These are phyloP conservation scores for Pantala flavescens DNA, from an alignment of 1,140 invertebrate species.

Conservation along the genomic window DNA sequence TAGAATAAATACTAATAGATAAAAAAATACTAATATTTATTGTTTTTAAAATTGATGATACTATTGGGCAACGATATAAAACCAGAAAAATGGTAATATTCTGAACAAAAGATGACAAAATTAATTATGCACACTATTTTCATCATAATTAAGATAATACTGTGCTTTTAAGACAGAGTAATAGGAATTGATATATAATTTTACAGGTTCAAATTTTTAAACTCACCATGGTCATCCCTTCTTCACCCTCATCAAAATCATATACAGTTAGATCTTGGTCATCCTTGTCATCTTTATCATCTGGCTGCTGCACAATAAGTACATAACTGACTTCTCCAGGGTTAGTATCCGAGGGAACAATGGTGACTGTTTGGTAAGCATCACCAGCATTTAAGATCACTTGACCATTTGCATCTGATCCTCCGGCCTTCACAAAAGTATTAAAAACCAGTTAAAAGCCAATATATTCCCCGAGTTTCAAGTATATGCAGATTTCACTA, in stretches of 20 bases:
- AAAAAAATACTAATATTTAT: too few species aligned
- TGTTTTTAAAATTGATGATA: too few species aligned
- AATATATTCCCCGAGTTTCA: too few species aligned
- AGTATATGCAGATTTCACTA: too few species aligned
- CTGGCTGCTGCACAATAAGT: constrained; percentile 69
- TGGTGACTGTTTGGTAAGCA: constrained; percentile 71
- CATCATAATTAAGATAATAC: too few species aligned
- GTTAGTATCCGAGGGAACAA: constrained; percentile 70
- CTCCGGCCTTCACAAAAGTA: neutral
- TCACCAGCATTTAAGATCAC: constrained; percentile 49
- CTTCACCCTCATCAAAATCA: constrained; percentile 48
- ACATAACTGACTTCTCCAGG: constrained; percentile 80
- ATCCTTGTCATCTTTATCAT: constrained; percentile 38
- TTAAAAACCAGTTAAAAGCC: neutral
- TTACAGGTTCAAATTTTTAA: neutral
- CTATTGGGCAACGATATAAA: too few species aligned
- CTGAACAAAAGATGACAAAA: too few species aligned
- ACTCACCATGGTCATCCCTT: constrained; percentile 31
- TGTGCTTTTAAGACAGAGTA: too few species aligned
- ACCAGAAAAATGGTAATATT: too few species aligned
- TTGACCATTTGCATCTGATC: constrained; percentile 21
- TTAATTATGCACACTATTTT: too few species aligned
- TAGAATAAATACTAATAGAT: too few species aligned
- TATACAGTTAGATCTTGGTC: constrained; percentile 41
- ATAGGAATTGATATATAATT: neutral